Evolutionary conservation across 2,888 invertebrate species (phyloP).

Genomic region (Plemyria rubiginata): DNA sequence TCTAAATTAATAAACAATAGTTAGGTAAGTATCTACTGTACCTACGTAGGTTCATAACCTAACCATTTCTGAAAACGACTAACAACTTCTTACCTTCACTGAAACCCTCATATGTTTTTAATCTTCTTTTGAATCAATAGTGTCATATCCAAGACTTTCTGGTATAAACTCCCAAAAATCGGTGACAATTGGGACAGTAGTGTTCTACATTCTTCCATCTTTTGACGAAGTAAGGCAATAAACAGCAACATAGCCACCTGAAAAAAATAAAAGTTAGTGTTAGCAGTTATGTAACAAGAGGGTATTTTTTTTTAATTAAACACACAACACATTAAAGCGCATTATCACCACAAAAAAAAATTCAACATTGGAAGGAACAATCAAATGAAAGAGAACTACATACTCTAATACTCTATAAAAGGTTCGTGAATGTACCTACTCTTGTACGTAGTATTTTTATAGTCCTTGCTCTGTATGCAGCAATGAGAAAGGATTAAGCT

Average conservation of each 20-base stretch:
- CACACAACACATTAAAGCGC: no score
- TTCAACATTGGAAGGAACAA: neutral
- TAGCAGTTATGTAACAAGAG: neutral
- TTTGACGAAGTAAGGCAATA: slow-evolving; percentile 70
- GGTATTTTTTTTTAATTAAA: no score
- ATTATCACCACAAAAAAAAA: no score
- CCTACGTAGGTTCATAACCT: neutral
- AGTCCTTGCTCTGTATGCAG: no score
- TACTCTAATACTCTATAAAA: no score
- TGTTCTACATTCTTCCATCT: slow-evolving; percentile 79
- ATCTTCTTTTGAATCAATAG: neutral
- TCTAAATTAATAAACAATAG: neutral
- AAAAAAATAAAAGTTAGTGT: slow-evolving; percentile 1
- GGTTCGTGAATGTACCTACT: no score
- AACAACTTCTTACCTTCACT: slow-evolving; percentile 1
- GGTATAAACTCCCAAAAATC: slow-evolving; percentile 68
- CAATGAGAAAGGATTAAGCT: no score
- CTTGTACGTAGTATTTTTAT: no score
- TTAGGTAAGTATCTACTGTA: no score
- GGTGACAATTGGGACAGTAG: slow-evolving; percentile 70
- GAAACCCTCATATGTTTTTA: neutral
- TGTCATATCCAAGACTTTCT: slow-evolving; percentile 47
- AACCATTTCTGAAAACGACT: neutral
- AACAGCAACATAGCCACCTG: slow-evolving; percentile 80
- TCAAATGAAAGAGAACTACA: neutral